Percentiles rank a stretch among this genome's conserved stretches.
These are phyloP conservation scores for Camponotus fellah DNA, from an alignment of 2,888 invertebrate genomes.

Conservation along the genomic window DNA sequence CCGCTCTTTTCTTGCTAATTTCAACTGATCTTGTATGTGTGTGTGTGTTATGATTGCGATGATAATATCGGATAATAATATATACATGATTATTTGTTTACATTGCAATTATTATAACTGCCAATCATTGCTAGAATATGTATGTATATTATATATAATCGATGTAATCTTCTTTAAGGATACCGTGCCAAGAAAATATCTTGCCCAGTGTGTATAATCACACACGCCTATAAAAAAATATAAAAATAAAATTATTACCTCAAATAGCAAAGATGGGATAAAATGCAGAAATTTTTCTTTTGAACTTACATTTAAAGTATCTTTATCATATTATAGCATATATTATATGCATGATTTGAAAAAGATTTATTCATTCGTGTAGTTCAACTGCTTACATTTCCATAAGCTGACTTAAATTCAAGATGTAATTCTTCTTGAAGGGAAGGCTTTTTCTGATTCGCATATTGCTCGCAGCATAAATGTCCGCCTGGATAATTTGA, in stretches of 20 bases:
- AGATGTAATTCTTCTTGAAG: conserved; percentile 2
- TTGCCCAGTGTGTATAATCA: neutral
- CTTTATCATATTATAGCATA: neutral
- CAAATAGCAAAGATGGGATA: neutral
- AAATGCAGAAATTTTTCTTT: neutral
- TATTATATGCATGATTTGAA: neutral
- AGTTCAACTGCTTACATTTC: conserved; percentile 4
- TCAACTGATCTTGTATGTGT: neutral
- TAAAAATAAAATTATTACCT: neutral
- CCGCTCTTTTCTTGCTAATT: conserved; percentile 15
- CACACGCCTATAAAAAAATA: neutral
- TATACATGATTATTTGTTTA: conserved; percentile 25
- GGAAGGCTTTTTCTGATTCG: conserved; percentile 23
- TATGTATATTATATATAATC: neutral
- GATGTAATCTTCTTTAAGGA: neutral
- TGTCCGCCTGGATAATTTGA: conserved; percentile 65
- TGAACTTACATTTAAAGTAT: neutral
- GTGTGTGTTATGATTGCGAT: neutral
- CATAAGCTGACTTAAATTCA: conserved; percentile 23
- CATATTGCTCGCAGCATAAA: conserved; percentile 64
- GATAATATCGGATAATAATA: conserved; percentile 14
- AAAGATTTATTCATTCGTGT: neutral
- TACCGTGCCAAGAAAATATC: neutral
- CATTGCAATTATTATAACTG: conserved; percentile 24
- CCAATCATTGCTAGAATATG: neutral